These are phyloP conservation scores for Miichthys miiuy DNA, from an alignment of 2,797 vertebrate genomes.

Conservation along the genomic window DNA sequence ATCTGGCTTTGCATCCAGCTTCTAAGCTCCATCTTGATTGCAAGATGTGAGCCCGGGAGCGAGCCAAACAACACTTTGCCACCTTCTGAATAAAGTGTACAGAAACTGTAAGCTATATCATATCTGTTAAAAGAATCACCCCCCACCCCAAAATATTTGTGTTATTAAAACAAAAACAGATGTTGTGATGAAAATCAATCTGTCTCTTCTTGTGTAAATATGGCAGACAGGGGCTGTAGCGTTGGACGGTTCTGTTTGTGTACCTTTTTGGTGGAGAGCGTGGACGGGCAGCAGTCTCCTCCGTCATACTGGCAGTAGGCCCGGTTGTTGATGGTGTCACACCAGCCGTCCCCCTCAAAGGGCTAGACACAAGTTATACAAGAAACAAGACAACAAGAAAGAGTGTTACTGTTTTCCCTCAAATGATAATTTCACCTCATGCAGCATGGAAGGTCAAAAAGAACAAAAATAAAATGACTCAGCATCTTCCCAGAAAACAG, in stretches of 20 bases:
- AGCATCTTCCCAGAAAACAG: conserved; percentile 44
- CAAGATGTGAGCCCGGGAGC: conserved; percentile 28
- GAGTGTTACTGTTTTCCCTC: conserved; percentile 27
- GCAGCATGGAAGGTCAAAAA: conserved; percentile 14
- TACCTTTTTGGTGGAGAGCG: conserved; percentile 96
- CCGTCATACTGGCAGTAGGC: conserved; percentile 98
- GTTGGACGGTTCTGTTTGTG: conserved; percentile 39
- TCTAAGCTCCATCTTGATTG: conserved; percentile 47
- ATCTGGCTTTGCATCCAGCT: conserved; percentile 54
- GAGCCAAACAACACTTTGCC: conserved; percentile 28
- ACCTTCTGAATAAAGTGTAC: conserved; percentile 24
- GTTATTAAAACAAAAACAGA: conserved; percentile 20
- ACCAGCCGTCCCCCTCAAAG: conserved; percentile 97
- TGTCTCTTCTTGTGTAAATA: conserved; percentile 12
- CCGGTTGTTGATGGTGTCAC: conserved; percentile 97
- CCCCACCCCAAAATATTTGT: background rate
- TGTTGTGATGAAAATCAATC: conserved; percentile 1
- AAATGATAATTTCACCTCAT: conserved; percentile 33
- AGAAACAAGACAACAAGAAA: too few species aligned
- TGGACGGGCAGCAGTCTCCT: conserved; percentile 98
- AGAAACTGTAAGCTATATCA: background rate
- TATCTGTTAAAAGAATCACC: background rate
- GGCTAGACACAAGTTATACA: conserved; percentile 85
- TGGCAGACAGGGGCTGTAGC: background rate
- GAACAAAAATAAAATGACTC: conserved; percentile 9